These are phyloP conservation scores for Pristionchus arcanus DNA, from an alignment of 2,888 invertebrate species.

Conservation along the genomic window DNA sequence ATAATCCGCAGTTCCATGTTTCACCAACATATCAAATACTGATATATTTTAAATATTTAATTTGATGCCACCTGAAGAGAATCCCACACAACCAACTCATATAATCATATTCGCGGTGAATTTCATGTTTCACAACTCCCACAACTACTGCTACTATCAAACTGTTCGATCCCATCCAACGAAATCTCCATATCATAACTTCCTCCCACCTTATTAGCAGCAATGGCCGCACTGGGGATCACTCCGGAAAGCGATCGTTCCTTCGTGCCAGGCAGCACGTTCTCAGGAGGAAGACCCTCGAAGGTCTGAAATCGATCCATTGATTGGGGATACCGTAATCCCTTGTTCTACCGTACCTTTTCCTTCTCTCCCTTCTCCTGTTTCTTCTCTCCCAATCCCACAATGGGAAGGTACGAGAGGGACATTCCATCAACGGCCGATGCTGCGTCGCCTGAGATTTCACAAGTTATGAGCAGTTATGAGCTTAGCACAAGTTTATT, in stretches of 20 bases:
- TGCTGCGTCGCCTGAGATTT: conserved; percentile 66
- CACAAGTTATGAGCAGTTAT: conserved; percentile 46
- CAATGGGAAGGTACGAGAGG: conserved; percentile 92
- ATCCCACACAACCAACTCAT: no score
- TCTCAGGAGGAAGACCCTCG: conserved; percentile 76
- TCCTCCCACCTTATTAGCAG: conserved; percentile 1
- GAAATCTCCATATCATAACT: not conserved
- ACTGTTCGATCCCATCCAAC: not conserved
- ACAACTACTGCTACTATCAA: not conserved
- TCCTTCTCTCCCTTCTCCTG: conserved; percentile 63
- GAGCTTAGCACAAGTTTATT: conserved; percentile 55
- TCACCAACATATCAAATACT: no score
- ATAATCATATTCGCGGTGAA: no score
- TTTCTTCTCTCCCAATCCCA: conserved; percentile 85
- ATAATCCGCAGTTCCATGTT: no score
- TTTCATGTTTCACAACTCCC: not conserved
- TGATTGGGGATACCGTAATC: not conserved
- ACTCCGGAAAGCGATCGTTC: conserved; percentile 66
- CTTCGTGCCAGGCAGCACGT: conserved; percentile 71
- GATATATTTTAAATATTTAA: no score
- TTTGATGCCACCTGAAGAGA: no score
- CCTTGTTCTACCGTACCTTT: not conserved
- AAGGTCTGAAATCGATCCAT: conserved; percentile 44
- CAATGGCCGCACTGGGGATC: conserved; percentile 11
- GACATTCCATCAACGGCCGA: conserved; percentile 92